Evolutionary conservation across 2,113 vertebrate genomes (phyloP).

Genomic region (Danionella cerebrum): DNA sequence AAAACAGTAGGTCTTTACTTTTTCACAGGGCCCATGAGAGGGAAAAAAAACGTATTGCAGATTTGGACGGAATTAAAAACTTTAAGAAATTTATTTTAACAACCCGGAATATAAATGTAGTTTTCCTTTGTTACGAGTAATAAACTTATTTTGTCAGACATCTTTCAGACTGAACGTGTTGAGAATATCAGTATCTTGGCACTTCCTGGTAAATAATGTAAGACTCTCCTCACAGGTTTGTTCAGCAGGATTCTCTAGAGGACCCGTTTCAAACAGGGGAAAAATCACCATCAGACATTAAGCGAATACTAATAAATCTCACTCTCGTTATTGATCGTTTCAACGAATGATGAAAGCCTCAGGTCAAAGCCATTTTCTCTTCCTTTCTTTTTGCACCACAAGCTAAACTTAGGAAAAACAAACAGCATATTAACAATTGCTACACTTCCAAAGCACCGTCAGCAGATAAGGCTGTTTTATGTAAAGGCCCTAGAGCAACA

Average conservation of each 20-base stretch:
- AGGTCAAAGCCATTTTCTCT: neutral
- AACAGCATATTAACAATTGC: constrained; percentile 10
- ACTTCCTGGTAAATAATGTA: constrained; percentile 8
- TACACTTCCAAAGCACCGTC: neutral
- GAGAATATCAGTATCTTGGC: neutral
- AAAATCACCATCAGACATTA: neutral
- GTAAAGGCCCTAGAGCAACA: constrained; percentile 20
- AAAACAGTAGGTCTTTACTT: too few relatives aligned
- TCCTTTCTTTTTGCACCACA: neutral
- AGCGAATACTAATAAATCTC: neutral
- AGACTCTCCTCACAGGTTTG: neutral
- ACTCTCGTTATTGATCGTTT: neutral
- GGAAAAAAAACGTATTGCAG: too few relatives aligned
- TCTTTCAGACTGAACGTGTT: neutral
- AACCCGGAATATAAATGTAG: too few relatives aligned
- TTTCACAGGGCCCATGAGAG: too few relatives aligned
- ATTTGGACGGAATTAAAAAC: too few relatives aligned
- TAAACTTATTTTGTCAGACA: too few relatives aligned
- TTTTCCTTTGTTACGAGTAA: too few relatives aligned
- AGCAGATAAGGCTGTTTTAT: constrained; percentile 4
- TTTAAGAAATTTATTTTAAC: too few relatives aligned
- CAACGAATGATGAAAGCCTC: neutral
- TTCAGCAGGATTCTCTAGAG: neutral
- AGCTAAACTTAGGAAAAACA: constrained; percentile 4
- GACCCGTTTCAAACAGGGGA: neutral